Percentiles rank a stretch among this genome's conserved stretches.
Evolutionary conservation across 2,888 invertebrate species (phyloP).

Genomic region (Melangyna quadrimaculata): DNA sequence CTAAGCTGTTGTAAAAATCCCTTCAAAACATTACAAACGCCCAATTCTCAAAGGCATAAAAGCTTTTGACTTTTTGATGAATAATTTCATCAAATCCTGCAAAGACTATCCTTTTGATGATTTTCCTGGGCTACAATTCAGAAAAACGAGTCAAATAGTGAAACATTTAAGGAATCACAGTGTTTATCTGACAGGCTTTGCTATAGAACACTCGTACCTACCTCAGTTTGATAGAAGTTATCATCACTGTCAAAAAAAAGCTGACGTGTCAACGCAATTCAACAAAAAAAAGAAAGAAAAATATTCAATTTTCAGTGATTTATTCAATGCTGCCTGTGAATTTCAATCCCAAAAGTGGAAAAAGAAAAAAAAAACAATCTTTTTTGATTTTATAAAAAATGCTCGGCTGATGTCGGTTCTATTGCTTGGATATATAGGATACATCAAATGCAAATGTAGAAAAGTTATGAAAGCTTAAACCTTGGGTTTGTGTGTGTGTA

Average conservation of each 20-base stretch:
- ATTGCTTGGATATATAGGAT: background rate
- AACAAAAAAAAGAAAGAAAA: background rate
- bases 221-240: background rate
- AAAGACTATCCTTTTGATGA: slow-evolving; percentile 9
- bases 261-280: slow-evolving; percentile 16
- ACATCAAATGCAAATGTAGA: slow-evolving; percentile 41
- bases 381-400: background rate
- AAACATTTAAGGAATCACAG: slow-evolving; percentile 32
- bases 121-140: slow-evolving; percentile 23
- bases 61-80: slow-evolving; percentile 14
- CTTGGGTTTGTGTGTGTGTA: slow-evolving; percentile 30
- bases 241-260: background rate
- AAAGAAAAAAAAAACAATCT: background rate
- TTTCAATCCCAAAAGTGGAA: slow-evolving; percentile 30
- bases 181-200: slow-evolving; percentile 42
- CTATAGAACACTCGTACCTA: too few species aligned
- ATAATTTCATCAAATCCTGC: background rate
- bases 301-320: slow-evolving; percentile 57
- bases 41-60: background rate
- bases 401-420: background rate
- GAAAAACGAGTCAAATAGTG: slow-evolving; percentile 6
- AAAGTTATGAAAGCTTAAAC: slow-evolving; percentile 35
- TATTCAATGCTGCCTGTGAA: slow-evolving; percentile 58
- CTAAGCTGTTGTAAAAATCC: background rate
- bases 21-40: background rate